These are phyloP conservation scores for Sympetrum striolatum DNA, from an alignment of 2,888 invertebrate species.

Conservation along the genomic window DNA sequence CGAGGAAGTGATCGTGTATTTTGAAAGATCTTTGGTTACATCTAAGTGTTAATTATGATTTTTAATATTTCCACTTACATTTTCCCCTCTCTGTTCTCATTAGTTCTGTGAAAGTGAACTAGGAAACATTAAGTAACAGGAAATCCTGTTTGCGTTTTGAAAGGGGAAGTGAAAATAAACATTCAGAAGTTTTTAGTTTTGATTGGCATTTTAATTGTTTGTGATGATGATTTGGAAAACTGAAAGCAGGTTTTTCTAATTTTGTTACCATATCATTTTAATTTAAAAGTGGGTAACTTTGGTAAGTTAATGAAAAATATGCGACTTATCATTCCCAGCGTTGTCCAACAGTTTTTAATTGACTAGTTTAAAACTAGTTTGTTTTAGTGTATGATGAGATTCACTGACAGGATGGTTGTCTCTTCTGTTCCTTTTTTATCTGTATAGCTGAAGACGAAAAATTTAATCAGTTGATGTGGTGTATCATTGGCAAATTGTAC, in stretches of 20 bases:
- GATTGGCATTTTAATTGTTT: background rate
- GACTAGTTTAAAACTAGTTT: constrained; percentile 23
- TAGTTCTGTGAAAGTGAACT: constrained; percentile 9
- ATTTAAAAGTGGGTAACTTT: constrained; percentile 6
- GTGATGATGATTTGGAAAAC: background rate
- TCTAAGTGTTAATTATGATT: background rate
- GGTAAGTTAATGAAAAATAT: background rate
- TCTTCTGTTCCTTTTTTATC: background rate
- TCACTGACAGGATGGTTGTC: background rate
- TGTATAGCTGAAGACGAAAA: background rate
- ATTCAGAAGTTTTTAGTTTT: background rate
- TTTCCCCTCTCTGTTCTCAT: background rate
- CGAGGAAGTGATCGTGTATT: background rate
- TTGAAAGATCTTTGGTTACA: background rate
- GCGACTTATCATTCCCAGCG: constrained; percentile 26
- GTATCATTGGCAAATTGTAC: background rate
- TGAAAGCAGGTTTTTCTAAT: background rate
- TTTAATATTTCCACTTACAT: background rate
- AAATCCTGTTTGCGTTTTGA: background rate
- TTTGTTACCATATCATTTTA: constrained; percentile 12
- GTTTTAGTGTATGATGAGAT: constrained; percentile 9
- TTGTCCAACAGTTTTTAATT: constrained; percentile 4
- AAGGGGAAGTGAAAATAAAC: background rate
- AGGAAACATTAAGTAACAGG: background rate
- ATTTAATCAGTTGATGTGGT: background rate